A percentile compares a stretch with the other conserved stretches of the same genome.
Evolutionary conservation across 2,888 invertebrate species (phyloP).

Genomic region (Callyntrura sp.): DNA sequence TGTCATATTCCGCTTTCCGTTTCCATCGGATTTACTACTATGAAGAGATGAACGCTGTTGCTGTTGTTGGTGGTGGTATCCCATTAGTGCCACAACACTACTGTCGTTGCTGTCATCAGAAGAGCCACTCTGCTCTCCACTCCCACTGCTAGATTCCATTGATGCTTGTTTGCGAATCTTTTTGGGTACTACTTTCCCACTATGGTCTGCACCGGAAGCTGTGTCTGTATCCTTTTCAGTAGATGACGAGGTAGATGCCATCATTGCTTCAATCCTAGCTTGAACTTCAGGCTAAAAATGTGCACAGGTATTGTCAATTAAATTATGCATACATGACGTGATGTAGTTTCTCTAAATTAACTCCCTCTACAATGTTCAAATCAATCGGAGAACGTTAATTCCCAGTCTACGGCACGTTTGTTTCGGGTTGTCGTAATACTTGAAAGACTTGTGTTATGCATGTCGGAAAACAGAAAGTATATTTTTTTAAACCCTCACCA

Average conservation of each 20-base stretch:
- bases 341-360: slow-evolving; percentile 14
- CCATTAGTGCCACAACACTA: slow-evolving; percentile 59
- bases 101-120: slow-evolving; percentile 66
- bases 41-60: slow-evolving; percentile 38
- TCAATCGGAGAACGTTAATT: slow-evolving; percentile 1
- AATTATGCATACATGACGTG: slow-evolving; percentile 45
- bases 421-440: slow-evolving; percentile 17
- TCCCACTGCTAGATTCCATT: slow-evolving; percentile 58
- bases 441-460: slow-evolving; percentile 1
- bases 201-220: slow-evolving; percentile 65
- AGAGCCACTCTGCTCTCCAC: slow-evolving; percentile 64
- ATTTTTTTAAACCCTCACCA: slow-evolving; percentile 88
- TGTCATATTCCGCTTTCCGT: slow-evolving; percentile 27
- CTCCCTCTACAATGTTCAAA: slow-evolving; percentile 18
- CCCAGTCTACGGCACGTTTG: neutral
- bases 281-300: slow-evolving; percentile 73
- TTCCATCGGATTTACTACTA: slow-evolving; percentile 59
- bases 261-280: slow-evolving; percentile 64
- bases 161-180: slow-evolving; percentile 67
- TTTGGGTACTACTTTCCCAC: slow-evolving; percentile 62
- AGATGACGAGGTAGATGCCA: slow-evolving; percentile 54
- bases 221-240: slow-evolving; percentile 75
- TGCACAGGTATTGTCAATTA: slow-evolving; percentile 15
- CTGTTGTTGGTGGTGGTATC: slow-evolving; percentile 34
- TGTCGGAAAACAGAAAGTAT: neutral